Evolutionary conservation across 2,797 vertebrate genomes (phyloP).

Genomic region (Sorex maritimensis): DNA sequence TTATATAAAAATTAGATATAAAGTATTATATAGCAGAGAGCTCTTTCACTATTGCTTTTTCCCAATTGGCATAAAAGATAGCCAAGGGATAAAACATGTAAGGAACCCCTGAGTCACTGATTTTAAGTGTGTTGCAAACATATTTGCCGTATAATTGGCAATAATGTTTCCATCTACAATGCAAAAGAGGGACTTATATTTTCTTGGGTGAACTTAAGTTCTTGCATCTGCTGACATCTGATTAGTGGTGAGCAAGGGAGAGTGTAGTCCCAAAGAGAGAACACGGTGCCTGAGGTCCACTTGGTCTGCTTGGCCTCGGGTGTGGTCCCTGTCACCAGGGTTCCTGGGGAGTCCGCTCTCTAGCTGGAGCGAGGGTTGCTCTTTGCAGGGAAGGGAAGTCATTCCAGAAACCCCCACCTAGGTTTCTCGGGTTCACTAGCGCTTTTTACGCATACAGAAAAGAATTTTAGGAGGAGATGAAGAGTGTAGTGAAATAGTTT

Average conservation of each 20-base stretch:
- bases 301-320: too few species aligned
- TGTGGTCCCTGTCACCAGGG: too few species aligned
- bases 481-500: too few species aligned
- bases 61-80: neutral
- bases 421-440: too few species aligned
- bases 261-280: too few species aligned
- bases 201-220: neutral
- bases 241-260: too few species aligned
- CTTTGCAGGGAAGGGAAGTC: too few species aligned
- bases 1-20: neutral
- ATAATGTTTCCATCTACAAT: neutral
- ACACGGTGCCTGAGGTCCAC: neutral
- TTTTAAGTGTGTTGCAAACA: neutral
- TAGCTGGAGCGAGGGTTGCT: too few species aligned
- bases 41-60: neutral
- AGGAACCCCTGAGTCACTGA: neutral
- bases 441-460: too few species aligned
- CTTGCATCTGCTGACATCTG: neutral
- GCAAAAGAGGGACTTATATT: neutral
- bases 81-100: constrained; percentile 8
- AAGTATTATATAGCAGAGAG: neutral
- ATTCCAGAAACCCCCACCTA: too few species aligned
- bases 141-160: neutral
- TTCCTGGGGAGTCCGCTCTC: too few species aligned
- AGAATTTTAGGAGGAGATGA: too few species aligned